Percentiles rank a stretch among this genome's conserved stretches.
These are phyloP conservation scores for Salvelinus sp. DNA, from an alignment of 2,113 vertebrate genomes.

Conservation along the genomic window DNA sequence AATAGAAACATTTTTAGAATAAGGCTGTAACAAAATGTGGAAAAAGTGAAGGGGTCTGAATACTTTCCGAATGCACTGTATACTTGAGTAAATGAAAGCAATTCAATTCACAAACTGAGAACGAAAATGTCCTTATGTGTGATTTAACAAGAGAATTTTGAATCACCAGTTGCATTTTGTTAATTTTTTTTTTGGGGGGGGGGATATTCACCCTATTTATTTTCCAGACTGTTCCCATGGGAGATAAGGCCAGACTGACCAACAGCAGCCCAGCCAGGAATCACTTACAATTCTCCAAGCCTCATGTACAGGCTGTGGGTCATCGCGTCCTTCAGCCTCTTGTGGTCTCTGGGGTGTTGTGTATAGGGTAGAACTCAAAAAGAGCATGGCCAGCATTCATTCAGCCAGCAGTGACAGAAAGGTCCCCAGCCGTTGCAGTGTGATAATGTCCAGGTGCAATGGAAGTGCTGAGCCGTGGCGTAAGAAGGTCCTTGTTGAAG, in stretches of 20 bases:
- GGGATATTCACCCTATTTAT: neutral
- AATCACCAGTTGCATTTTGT: neutral
- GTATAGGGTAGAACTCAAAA: neutral
- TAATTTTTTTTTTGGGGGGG: neutral
- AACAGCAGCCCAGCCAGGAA: neutral
- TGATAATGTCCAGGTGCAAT: neutral
- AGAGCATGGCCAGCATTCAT: neutral
- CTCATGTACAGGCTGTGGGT: neutral
- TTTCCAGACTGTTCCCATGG: neutral
- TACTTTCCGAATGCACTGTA: neutral
- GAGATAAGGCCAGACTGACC: neutral
- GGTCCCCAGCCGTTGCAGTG: neutral
- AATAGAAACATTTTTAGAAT: too few relatives aligned
- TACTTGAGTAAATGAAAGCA: neutral
- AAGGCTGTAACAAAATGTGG: too few relatives aligned
- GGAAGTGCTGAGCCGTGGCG: neutral
- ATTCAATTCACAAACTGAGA: neutral
- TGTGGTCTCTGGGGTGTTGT: neutral
- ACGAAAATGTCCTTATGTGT: neutral
- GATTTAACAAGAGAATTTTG: neutral
- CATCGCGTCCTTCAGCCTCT: neutral
- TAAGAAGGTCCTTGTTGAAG: constrained; percentile 1
- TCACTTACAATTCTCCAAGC: neutral
- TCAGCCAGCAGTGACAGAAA: neutral
- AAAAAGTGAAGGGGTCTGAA: too few relatives aligned